Conservation (phyloP, 2,797 vertebrate genomes). For the Varecia variegata region DNA sequence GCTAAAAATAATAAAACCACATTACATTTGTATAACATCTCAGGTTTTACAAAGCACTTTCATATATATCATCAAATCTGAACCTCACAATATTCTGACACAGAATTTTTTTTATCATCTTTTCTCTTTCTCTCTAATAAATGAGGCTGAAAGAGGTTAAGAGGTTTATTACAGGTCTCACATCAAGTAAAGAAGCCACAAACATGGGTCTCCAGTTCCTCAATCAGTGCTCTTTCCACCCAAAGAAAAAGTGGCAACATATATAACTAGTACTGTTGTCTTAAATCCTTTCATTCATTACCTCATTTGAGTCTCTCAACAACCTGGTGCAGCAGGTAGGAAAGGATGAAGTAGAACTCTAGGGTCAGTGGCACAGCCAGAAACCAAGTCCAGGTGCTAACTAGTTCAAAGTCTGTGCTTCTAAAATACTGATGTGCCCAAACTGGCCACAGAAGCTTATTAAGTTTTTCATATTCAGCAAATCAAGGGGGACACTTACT, state of each 20-base stretch:
- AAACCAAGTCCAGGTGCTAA: neutral
- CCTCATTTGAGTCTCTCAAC: neutral
- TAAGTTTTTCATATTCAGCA: neutral
- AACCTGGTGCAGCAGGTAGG: neutral
- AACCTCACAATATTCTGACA: neutral
- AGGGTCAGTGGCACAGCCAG: neutral
- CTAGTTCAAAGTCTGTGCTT: neutral
- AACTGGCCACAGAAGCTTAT: neutral
- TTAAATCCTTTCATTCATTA: neutral
- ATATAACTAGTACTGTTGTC: too few species aligned
- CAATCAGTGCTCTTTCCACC: neutral
- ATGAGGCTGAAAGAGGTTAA: neutral
- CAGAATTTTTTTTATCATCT: neutral
- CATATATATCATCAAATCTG: neutral
- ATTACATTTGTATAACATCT: constrained; percentile 41
- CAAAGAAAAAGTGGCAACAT: neutral
- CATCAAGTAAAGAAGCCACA: neutral
- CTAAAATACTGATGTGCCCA: neutral
- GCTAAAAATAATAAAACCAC: constrained; percentile 62
- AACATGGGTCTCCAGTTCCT: neutral
- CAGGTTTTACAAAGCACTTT: constrained; percentile 68
- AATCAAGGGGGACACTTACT: neutral
- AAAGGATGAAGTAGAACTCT: neutral
- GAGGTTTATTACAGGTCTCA: neutral
- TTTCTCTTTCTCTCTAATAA: neutral